Evolutionary conservation across 2,888 invertebrate genomes (phyloP).

Genomic region (Lochmaea capreae): DNA sequence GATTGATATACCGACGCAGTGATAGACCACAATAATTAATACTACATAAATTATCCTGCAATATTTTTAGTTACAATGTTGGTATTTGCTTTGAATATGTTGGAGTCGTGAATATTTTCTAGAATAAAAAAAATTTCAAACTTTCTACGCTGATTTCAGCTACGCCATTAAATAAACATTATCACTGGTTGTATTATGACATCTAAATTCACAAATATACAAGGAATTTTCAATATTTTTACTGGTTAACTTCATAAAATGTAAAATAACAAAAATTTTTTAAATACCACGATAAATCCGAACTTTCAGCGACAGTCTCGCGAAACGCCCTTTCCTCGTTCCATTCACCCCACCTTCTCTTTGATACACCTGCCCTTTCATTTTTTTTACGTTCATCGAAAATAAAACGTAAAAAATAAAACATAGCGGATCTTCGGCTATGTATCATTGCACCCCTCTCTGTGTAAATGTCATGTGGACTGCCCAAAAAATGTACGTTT

Average conservation of each 20-base stretch:
- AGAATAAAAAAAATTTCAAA: constrained; percentile 9
- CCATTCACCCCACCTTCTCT: neutral
- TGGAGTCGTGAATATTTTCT: neutral
- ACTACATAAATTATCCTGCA: neutral
- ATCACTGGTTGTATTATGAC: constrained; percentile 7
- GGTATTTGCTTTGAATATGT: neutral
- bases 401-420: neutral
- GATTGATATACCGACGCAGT: neutral
- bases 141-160: constrained; percentile 7
- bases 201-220: neutral
- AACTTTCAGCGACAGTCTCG: constrained; percentile 11
- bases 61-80: neutral
- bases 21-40: neutral
- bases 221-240: too few relatives aligned
- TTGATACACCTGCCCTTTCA: constrained; percentile 14
- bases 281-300: constrained; percentile 16
- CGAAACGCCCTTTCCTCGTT: constrained; percentile 16
- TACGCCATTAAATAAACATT: constrained; percentile 14
- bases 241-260: too few relatives aligned
- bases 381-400: constrained; percentile 7
- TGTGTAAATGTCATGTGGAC: constrained; percentile 24
- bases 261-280: neutral
- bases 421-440: constrained; percentile 8
- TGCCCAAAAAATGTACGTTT: constrained; percentile 30
- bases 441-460: constrained; percentile 33